Evolutionary conservation across 1,140 invertebrate genomes (phyloP).

Genomic region (Bombus impatiens): DNA sequence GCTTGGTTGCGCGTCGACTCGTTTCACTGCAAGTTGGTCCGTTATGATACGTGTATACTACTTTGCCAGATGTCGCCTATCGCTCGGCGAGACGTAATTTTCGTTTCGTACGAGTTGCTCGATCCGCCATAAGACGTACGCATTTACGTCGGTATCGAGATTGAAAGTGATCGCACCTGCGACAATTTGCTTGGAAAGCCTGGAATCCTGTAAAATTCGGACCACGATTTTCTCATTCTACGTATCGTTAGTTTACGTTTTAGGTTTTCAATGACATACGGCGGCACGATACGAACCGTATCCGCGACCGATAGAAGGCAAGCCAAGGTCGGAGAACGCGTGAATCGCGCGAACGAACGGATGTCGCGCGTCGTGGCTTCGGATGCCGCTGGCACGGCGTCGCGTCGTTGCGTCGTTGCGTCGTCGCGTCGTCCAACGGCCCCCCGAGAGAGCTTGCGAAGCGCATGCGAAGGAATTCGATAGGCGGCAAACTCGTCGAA

Average conservation of each 20-base stretch:
- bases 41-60: not conserved
- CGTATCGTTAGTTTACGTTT: too few relatives aligned
- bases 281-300: not conserved
- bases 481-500: constrained; percentile 52
- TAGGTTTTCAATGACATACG: too few relatives aligned
- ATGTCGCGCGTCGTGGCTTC: not conserved
- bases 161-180: too few relatives aligned
- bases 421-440: not conserved
- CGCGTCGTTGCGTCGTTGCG: too few relatives aligned
- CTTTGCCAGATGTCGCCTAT: not conserved
- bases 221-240: too few relatives aligned
- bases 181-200: too few relatives aligned
- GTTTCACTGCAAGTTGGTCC: not conserved
- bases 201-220: accelerated
- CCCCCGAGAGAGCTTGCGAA: constrained; percentile 22
- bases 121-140: too few relatives aligned
- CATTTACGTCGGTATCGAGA: too few relatives aligned
- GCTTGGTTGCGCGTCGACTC: not conserved
- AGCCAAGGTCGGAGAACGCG: too few relatives aligned
- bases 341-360: not conserved
- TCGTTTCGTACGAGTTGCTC: not conserved
- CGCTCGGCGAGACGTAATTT: not conserved
- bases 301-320: not conserved
- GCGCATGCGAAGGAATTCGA: constrained; percentile 65
- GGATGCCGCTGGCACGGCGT: too few relatives aligned